Evolutionary conservation across 2,888 invertebrate species (phyloP).

Genomic region (Tupiocoris notatus): DNA sequence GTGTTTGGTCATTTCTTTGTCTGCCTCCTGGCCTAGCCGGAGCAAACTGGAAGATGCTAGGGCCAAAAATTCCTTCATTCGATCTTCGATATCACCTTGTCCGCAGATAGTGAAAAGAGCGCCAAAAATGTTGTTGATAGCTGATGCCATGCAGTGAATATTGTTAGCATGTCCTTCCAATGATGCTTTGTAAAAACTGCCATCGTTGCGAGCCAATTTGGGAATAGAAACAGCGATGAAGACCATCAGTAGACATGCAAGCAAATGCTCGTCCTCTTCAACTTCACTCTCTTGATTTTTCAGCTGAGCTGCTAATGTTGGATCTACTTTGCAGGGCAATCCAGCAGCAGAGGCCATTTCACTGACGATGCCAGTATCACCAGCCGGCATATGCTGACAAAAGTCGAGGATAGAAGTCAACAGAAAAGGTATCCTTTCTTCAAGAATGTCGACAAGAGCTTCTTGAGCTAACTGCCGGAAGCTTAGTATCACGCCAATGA

Average conservation of each 20-base stretch:
- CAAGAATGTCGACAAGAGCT: constrained; percentile 88
- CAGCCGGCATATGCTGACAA: constrained; percentile 84
- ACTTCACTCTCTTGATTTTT: constrained; percentile 82
- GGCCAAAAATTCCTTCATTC: constrained; percentile 90
- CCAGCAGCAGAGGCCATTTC: constrained; percentile 99
- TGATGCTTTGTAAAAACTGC: constrained; percentile 82
- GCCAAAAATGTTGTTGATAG: constrained; percentile 93
- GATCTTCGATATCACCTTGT: constrained; percentile 92
- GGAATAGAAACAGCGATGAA: constrained; percentile 98
- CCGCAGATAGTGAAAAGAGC: constrained; percentile 95
- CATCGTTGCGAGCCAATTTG: constrained; percentile 85
- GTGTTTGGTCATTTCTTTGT: constrained; percentile 89
- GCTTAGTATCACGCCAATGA: constrained; percentile 94
- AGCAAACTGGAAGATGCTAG: constrained; percentile 93
- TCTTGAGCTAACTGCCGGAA: constrained; percentile 93
- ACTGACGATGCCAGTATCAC: constrained; percentile 79
- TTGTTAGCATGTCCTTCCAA: constrained; percentile 96
- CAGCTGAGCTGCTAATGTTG: constrained; percentile 85
- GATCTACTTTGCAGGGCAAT: constrained; percentile 89
- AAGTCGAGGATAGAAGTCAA: constrained; percentile 93
- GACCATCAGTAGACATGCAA: constrained; percentile 95
- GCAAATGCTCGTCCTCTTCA: constrained; percentile 88
- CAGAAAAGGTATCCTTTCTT: constrained; percentile 92
- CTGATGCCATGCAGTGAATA: constrained; percentile 96
- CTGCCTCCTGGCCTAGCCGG: constrained; percentile 91